These are phyloP conservation scores for Melanerpes formicivorus DNA, from an alignment of 2,113 vertebrate species.

Conservation along the genomic window DNA sequence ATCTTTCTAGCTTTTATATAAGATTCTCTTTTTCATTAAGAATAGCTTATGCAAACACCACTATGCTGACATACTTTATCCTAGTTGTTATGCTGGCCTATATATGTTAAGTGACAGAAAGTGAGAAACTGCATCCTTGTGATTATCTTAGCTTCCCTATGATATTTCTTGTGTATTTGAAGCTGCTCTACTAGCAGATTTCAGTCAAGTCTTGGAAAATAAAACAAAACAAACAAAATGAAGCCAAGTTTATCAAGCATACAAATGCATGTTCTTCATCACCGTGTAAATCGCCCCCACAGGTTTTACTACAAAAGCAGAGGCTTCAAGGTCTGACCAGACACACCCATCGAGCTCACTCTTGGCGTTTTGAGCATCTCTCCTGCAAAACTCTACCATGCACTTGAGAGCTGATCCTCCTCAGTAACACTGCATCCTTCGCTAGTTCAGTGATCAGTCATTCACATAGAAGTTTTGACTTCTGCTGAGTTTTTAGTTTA, in stretches of 20 bases:
- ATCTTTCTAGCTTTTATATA: background rate
- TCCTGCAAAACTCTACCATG: background rate
- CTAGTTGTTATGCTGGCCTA: background rate
- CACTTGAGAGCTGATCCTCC: background rate
- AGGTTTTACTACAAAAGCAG: background rate
- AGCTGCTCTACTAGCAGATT: background rate
- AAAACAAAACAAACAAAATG: background rate
- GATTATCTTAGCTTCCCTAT: background rate
- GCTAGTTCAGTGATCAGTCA: background rate
- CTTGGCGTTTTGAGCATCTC: background rate
- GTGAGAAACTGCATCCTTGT: background rate
- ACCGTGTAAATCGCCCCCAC: background rate
- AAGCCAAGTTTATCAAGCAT: background rate
- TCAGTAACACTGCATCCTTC: background rate
- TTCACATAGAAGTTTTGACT: background rate
- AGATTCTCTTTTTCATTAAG: background rate
- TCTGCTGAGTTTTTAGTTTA: background rate
- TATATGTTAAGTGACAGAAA: background rate
- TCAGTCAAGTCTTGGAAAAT: background rate
- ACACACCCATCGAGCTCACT: background rate
- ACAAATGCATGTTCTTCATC: background rate
- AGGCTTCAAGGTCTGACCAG: background rate
- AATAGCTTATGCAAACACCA: background rate
- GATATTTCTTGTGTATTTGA: background rate
- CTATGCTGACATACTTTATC: background rate